Evolutionary conservation across 2,113 vertebrate species (phyloP).

Genomic region (Rhizomys pruinosus): DNA sequence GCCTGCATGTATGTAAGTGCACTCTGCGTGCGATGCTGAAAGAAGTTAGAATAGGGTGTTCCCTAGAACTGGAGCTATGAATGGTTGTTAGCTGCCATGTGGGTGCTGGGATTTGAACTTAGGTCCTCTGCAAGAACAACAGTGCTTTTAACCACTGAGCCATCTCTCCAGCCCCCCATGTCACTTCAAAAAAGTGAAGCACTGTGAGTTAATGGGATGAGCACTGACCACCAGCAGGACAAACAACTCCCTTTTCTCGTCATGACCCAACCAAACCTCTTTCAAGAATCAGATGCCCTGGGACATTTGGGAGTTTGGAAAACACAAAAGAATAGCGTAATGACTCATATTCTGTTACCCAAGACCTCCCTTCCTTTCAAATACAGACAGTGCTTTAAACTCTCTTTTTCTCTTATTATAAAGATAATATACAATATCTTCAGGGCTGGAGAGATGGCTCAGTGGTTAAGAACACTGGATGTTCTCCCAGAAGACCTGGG

Average conservation of each 20-base stretch:
- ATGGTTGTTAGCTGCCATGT: too few species aligned
- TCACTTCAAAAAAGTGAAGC: neutral
- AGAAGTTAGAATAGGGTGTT: too few species aligned
- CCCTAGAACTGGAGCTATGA: too few species aligned
- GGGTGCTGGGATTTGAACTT: too few species aligned
- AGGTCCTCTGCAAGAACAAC: too few species aligned
- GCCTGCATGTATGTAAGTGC: too few species aligned
- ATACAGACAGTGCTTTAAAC: neutral
- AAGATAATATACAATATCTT: slow-evolving; percentile 1
- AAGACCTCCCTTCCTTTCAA: slow-evolving; percentile 26
- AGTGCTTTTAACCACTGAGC: too few species aligned
- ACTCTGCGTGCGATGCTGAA: too few species aligned
- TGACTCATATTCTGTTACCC: neutral
- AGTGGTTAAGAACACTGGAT: too few species aligned
- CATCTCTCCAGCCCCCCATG: too few species aligned
- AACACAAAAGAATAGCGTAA: neutral
- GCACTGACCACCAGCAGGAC: neutral
- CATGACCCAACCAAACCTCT: neutral
- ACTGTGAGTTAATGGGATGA: neutral
- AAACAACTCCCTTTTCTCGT: neutral
- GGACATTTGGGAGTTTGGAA: neutral
- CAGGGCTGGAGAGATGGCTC: too few species aligned
- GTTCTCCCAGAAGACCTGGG: too few species aligned
- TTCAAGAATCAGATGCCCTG: neutral
- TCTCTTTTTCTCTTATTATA: neutral